phyloP scores from a whole-genome alignment of 2,888 invertebrate species.

The Galerucella calmariensis region DNA sequence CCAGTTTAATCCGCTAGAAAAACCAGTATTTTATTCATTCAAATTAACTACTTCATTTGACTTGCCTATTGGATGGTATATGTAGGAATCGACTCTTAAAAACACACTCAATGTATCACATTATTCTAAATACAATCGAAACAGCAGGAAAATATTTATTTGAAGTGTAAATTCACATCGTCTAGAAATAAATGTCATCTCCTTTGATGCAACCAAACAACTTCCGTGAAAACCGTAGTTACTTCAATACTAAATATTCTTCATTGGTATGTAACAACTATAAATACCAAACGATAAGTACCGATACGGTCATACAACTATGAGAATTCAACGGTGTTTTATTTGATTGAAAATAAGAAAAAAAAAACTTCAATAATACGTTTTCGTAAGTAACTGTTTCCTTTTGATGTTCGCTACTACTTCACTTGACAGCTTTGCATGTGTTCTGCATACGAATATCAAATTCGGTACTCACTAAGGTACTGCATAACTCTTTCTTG shows the following conservation, averaged over 20 bases:
- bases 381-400: slow-evolving; percentile 36
- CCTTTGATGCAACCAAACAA: slow-evolving; percentile 4
- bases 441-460: slow-evolving; percentile 19
- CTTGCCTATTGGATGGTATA: not conserved
- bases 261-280: slow-evolving; percentile 7
- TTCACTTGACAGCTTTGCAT: slow-evolving; percentile 26
- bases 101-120: not conserved
- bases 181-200: not conserved
- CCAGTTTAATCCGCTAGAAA: too few species aligned
- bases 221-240: not conserved
- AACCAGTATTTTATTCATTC: too few species aligned
- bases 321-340: slow-evolving; percentile 34
- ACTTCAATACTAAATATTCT: slow-evolving; percentile 7
- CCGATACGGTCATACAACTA: slow-evolving; percentile 12
- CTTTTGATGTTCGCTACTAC: slow-evolving; percentile 32
- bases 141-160: not conserved
- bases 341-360: slow-evolving; percentile 29
- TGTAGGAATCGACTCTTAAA: not conserved
- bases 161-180: not conserved
- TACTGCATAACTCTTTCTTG: not conserved
- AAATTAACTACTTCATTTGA: not conserved
- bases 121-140: not conserved
- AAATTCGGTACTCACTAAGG: slow-evolving; percentile 12
- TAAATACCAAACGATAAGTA: slow-evolving; percentile 9
- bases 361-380: slow-evolving; percentile 34